A percentile compares a stretch with the other conserved stretches of the same genome.
phyloP scores from a whole-genome alignment of 2,888 invertebrate genomes.

The Resseliella maxima region DNA sequence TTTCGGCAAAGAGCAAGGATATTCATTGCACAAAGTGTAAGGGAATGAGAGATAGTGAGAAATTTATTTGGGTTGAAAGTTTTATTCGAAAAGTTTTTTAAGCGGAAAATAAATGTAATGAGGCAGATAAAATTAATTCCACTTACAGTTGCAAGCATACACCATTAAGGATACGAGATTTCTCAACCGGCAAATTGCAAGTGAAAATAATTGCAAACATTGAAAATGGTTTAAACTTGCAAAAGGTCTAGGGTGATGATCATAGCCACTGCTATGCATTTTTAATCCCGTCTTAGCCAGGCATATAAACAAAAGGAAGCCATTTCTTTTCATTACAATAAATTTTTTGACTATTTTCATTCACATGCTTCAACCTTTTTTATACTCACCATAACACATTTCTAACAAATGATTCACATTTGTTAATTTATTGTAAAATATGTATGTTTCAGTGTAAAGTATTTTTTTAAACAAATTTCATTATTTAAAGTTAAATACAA shows the following conservation, averaged over 20 bases:
- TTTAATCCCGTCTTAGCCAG: not conserved
- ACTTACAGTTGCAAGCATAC: not conserved
- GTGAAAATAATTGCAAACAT: not conserved
- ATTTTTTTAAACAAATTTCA: too few species aligned
- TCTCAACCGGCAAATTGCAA: not conserved
- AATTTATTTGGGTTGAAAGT: slow-evolving; percentile 16
- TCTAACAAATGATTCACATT: too few species aligned
- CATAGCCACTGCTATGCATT: not conserved
- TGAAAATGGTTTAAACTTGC: not conserved
- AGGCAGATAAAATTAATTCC: slow-evolving; percentile 39
- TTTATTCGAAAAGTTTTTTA: slow-evolving; percentile 30
- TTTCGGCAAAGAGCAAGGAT: not conserved
- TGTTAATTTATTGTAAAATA: too few species aligned
- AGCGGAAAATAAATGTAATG: slow-evolving; percentile 45
- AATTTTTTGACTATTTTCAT: not conserved
- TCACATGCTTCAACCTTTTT: too few species aligned
- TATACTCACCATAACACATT: too few species aligned
- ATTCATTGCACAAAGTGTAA: not conserved
- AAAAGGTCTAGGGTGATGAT: too few species aligned
- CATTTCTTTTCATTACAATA: not conserved
- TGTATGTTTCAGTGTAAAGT: too few species aligned
- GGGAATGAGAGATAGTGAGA: not conserved
- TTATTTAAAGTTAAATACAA: too few species aligned
- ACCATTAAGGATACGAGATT: not conserved
- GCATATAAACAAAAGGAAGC: not conserved